phyloP scores from a whole-genome alignment of 2,113 vertebrate species.

The Suricata suricatta region DNA sequence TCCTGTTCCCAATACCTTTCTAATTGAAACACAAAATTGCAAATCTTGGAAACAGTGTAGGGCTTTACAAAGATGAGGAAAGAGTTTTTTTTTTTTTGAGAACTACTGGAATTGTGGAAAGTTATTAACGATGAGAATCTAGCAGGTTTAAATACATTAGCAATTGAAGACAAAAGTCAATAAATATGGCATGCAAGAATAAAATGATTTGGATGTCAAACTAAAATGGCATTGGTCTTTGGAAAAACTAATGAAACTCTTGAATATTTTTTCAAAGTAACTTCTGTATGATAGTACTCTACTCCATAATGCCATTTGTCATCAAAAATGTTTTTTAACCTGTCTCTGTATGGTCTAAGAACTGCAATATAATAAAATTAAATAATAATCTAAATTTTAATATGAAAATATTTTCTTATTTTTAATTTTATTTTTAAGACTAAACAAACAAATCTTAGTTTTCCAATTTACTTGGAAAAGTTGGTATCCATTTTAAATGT shows the following conservation, averaged over 20 bases:
- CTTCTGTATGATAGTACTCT: neutral
- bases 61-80: neutral
- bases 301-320: neutral
- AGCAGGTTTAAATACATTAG: neutral
- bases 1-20: neutral
- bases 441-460: neutral
- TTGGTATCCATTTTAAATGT: neutral
- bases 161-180: neutral
- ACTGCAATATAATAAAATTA: neutral
- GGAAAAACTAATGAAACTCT: neutral
- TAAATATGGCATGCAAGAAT: neutral
- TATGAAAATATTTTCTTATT: conserved; percentile 22
- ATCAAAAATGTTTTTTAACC: neutral
- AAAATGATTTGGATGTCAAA: neutral
- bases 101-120: neutral
- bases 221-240: neutral
- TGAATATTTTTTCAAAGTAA: neutral
- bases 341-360: neutral
- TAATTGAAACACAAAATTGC: neutral
- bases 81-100: neutral
- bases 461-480: neutral
- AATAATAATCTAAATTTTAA: neutral
- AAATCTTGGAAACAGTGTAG: neutral
- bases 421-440: conserved; percentile 1
- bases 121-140: neutral